These are phyloP conservation scores for Aspidoscelis tigris DNA, from an alignment of 2,113 vertebrate genomes.

Conservation along the genomic window DNA sequence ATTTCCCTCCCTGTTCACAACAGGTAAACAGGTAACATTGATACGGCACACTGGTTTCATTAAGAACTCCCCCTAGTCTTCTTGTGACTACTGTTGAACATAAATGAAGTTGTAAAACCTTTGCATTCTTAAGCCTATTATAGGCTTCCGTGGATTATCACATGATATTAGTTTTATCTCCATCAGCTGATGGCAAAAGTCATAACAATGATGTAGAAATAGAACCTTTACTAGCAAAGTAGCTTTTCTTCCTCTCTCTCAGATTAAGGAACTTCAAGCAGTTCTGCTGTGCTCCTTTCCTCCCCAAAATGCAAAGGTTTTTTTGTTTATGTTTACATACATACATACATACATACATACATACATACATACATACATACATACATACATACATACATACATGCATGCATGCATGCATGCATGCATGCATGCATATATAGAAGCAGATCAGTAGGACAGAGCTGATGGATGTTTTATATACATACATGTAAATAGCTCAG, in stretches of 20 bases:
- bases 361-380: no score
- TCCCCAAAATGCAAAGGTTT: rapidly evolving
- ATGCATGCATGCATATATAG: no score
- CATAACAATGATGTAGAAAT: neutral
- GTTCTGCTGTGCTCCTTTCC: neutral
- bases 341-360: no score
- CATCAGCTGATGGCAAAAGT: constrained; percentile 32
- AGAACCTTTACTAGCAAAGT: neutral
- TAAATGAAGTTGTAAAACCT: constrained; percentile 41
- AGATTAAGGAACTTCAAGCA: neutral
- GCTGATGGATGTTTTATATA: rapidly evolving
- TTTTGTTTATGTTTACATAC: no score
- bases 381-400: no score
- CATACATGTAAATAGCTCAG: rapidly evolving
- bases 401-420: no score
- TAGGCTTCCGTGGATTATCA: constrained; percentile 37
- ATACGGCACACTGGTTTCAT: neutral
- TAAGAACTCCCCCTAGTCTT: neutral
- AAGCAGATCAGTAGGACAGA: no score
- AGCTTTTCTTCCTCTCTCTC: neutral
- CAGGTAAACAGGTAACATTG: rapidly evolving
- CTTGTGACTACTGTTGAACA: rapidly evolving
- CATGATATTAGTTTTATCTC: constrained; percentile 24
- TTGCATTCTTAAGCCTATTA: constrained; percentile 50
- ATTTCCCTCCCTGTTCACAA: neutral